Base-by-base conservation (phyloP, 2,113 vertebrate genomes). In the Donacobius atricapilla region DNA sequence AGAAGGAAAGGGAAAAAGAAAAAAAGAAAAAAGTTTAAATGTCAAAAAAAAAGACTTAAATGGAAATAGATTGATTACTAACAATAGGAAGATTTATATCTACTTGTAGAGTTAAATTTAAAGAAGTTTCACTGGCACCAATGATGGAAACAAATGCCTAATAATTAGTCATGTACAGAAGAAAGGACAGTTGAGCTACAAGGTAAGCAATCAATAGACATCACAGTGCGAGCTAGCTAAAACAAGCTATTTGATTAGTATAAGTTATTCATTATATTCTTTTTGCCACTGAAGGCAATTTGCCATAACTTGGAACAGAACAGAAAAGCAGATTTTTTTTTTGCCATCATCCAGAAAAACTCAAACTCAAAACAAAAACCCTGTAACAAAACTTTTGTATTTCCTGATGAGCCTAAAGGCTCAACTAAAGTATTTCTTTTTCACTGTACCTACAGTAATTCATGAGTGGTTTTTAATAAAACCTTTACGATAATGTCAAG, bases 1-100 rank as follows among this genome's bases (percentile, higher is more conserved):
- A 57, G 23, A 30, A 0, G 2, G 10, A 45, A 1, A 54, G 8
- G 5, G 2, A 18, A 18, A 51, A 22, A 8, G 5, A 11, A 13
- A 35, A 66, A n/a, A 22, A 4, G 10, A 5, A 28, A 39, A 70
- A 37, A 1, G 6, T 40, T 21, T 35, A 79, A 79, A 18, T 13
- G 10, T 24, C 3, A 16, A 23, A 35, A n/a, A 53, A 53, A 6
- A 72, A 78, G 0, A 6, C 9, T 76, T 61, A 56, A 56, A 51
- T 16, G 12, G 57, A 81, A 81, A 80, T 7, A 57, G 19, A 37
- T 20, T 71, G 13, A 42, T 77, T 61, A 31, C 14, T 42, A 66
- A 48, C 7, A 78, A 19, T 11, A n/a, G 3, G 8, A 40, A 71
- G 9, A 68, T 11, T 47, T 63, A 30, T 6, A 15, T 50, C 10